Percentiles rank a stretch among this genome's conserved stretches.
These are phyloP conservation scores for Malthinus flaveolus DNA, from an alignment of 2,888 invertebrate species.

Conservation along the genomic window DNA sequence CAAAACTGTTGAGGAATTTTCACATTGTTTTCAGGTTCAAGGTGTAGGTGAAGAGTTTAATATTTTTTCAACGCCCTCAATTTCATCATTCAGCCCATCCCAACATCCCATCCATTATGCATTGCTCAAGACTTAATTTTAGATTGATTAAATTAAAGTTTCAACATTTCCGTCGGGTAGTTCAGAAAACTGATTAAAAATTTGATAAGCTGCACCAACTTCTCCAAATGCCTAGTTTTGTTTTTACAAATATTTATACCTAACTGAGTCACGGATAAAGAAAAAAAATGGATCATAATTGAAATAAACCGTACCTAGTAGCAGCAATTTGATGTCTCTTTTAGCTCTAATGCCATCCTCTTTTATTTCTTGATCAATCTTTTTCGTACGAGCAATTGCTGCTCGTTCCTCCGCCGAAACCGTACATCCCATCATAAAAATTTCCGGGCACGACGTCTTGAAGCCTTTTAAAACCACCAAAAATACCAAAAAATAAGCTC, in stretches of 20 bases:
- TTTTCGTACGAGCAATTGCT: constrained; percentile 95
- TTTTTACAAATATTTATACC: too few species aligned
- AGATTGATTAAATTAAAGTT: too few species aligned
- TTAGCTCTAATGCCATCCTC: constrained; percentile 98
- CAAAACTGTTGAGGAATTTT: constrained; percentile 8
- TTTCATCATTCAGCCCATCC: too few species aligned
- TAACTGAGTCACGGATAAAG: background rate
- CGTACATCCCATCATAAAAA: constrained; percentile 90
- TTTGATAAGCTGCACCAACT: too few species aligned
- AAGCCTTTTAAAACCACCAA: constrained; percentile 14
- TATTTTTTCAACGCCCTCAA: too few species aligned
- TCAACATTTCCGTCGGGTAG: too few species aligned
- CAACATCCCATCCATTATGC: too few species aligned
- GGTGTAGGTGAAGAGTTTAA: too few species aligned
- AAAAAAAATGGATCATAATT: background rate
- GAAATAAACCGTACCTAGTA: constrained; percentile 76
- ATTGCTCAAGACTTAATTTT: too few species aligned
- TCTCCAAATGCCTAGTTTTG: too few species aligned
- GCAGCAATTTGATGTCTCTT: constrained; percentile 97
- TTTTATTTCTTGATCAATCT: constrained; percentile 97
- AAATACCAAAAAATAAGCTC: background rate
- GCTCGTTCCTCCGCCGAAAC: constrained; percentile 99
- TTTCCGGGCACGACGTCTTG: constrained; percentile 50
- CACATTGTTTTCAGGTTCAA: background rate
- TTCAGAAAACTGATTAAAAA: background rate